phyloP scores from a whole-genome alignment of 64 coral and sea anemone species.

The Pocillopora verrucosa region DNA sequence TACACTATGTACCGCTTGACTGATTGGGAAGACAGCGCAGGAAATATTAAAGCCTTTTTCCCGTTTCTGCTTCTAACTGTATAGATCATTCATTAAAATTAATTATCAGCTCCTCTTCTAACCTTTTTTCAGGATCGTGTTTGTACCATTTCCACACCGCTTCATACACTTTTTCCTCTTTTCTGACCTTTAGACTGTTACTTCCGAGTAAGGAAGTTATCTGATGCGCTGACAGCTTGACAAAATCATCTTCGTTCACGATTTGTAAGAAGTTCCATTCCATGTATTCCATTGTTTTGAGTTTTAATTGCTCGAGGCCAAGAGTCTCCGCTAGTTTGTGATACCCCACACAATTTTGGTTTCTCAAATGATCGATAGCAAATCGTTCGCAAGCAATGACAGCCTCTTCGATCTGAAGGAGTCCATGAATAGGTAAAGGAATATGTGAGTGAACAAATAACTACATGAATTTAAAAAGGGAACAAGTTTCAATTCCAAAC shows the following conservation, averaged over 20 bases:
- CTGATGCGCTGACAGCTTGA: background rate
- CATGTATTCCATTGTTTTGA: conserved; percentile 9
- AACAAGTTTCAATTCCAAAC: no score
- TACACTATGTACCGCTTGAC: no score
- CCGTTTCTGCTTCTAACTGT: no score
- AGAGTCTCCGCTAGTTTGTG: background rate
- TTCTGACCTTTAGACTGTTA: background rate
- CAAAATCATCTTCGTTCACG: background rate
- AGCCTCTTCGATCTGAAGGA: background rate
- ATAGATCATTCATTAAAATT: no score
- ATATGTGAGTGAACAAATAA: background rate
- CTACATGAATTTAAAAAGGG: background rate
- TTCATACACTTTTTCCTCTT: conserved; percentile 4
- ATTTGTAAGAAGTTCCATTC: conserved; percentile 12
- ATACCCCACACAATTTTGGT: background rate
- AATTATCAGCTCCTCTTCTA: background rate
- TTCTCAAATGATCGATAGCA: background rate
- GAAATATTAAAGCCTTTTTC: no score
- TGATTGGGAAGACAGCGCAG: no score
- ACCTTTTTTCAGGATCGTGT: background rate
- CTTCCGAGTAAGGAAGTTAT: background rate
- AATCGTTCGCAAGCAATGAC: background rate
- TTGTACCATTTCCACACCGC: conserved; percentile 17
- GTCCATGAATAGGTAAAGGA: background rate
- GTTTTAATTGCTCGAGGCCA: background rate